Percentiles rank a stretch among this genome's conserved stretches.
phyloP scores from a whole-genome alignment of 2,113 vertebrate genomes.

The Prolemur simus region DNA sequence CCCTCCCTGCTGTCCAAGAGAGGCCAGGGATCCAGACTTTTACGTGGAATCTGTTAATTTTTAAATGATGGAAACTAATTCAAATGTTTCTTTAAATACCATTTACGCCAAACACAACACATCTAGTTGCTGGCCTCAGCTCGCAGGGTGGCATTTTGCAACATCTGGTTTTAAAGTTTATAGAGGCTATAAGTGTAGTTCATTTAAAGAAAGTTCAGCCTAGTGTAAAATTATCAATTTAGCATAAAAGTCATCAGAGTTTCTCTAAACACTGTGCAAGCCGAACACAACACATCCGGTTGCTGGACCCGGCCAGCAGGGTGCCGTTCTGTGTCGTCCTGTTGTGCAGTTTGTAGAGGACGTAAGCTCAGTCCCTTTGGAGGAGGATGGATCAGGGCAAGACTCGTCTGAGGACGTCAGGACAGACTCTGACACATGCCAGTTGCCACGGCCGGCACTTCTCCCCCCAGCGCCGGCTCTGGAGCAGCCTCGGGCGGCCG shows the following conservation, averaged over 20 bases:
- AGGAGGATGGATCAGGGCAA: background rate
- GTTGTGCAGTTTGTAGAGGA: background rate
- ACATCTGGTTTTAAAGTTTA: background rate
- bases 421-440: background rate
- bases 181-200: background rate
- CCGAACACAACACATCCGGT: background rate
- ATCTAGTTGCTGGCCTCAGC: background rate
- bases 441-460: fast-evolving
- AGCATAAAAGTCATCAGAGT: background rate
- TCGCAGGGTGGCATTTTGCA: background rate
- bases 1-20: background rate
- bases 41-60: background rate
- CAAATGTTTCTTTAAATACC: background rate
- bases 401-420: background rate
- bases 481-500: fast-evolving
- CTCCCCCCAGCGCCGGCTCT: background rate
- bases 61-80: background rate
- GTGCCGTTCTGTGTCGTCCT: background rate
- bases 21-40: background rate
- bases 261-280: background rate
- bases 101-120: background rate
- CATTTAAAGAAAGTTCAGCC: background rate
- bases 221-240: background rate
- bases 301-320: background rate
- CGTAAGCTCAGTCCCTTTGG: background rate